Percentiles rank a stretch among this genome's conserved stretches.
These are phyloP conservation scores for Chinchilla lanigera DNA, from an alignment of 2,113 vertebrate species.

Conservation along the genomic window DNA sequence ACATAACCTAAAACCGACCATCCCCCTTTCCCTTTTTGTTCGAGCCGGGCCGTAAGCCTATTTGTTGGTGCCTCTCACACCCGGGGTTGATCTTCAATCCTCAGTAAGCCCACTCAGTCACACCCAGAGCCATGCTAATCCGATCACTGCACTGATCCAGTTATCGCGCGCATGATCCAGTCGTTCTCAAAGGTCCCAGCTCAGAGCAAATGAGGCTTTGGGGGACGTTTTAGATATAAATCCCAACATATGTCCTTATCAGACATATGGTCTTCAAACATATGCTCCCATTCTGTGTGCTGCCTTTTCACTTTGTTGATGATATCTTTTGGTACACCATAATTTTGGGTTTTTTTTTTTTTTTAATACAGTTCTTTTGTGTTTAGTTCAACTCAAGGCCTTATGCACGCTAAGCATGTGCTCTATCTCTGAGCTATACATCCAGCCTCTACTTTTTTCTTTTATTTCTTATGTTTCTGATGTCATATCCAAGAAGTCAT, in stretches of 20 bases:
- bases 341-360: no score
- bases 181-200: background rate
- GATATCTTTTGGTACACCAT: background rate
- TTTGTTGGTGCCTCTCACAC: background rate
- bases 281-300: background rate
- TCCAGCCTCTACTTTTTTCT: background rate
- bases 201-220: background rate
- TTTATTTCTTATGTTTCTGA: background rate
- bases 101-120: background rate
- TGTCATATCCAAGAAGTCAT: background rate
- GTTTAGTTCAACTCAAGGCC: background rate
- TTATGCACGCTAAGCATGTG: background rate
- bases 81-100: background rate
- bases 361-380: background rate
- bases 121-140: background rate
- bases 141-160: background rate
- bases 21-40: background rate
- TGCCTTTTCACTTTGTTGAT: background rate
- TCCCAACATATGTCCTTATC: background rate
- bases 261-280: background rate
- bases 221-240: background rate
- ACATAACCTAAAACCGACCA: background rate
- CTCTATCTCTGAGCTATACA: background rate
- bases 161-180: background rate
- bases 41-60: background rate